Evolutionary conservation across 2,888 invertebrate species (phyloP).

Genomic region (Auanema sp.): DNA sequence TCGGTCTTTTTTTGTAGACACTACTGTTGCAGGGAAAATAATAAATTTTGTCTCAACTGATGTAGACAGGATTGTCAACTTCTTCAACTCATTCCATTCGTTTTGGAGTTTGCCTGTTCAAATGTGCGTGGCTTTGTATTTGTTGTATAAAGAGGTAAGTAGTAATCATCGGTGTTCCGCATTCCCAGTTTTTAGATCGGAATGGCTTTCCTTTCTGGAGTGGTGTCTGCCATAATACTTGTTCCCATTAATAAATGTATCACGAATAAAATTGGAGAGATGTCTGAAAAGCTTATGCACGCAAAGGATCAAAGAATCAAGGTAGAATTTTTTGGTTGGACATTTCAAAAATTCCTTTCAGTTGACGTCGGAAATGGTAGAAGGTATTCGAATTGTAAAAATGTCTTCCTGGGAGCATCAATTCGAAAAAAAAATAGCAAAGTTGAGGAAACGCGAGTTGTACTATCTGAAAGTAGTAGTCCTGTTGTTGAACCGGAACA

Average conservation of each 20-base stretch:
- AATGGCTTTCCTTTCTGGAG: conserved; percentile 84
- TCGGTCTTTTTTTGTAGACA: background rate
- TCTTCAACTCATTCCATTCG: conserved; percentile 92
- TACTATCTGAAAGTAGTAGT: conserved; percentile 42
- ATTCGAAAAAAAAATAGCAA: conserved; percentile 69
- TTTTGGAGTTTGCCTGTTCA: conserved; percentile 95
- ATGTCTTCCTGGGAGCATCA: conserved; percentile 89
- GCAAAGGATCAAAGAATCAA: conserved; percentile 87
- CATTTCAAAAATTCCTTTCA: conserved; percentile 43
- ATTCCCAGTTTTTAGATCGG: conserved; percentile 75
- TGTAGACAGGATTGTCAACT: conserved; percentile 89
- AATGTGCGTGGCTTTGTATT: conserved; percentile 79
- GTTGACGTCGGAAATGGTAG: conserved; percentile 82
- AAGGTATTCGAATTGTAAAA: conserved; percentile 86
- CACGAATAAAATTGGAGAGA: conserved; percentile 82
- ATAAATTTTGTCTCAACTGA: conserved; percentile 96
- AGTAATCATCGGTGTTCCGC: background rate
- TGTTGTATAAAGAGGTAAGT: conserved; percentile 73
- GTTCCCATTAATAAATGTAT: conserved; percentile 90
- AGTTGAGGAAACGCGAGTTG: conserved; percentile 41
- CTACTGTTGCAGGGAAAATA: conserved; percentile 81
- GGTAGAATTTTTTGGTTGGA: conserved; percentile 54
- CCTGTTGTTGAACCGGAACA: background rate
- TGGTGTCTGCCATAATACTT: conserved; percentile 80
- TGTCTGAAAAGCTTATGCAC: conserved; percentile 85